Evolutionary conservation across 2,888 invertebrate species (phyloP).

Genomic region (Sarcophaga variegata): DNA sequence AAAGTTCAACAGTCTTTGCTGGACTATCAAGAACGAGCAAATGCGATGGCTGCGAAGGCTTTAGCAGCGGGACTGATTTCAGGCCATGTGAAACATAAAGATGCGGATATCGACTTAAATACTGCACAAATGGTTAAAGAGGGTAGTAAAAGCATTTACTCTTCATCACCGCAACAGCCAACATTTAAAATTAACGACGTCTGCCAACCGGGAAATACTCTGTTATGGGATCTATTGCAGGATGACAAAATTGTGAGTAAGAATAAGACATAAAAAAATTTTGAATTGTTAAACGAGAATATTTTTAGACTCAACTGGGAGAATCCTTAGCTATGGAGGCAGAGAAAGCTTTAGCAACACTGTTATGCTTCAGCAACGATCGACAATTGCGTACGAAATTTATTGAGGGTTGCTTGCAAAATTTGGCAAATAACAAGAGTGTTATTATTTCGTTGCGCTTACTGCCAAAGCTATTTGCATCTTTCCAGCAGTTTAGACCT

Average conservation of each 20-base stretch:
- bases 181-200: constrained; percentile 84
- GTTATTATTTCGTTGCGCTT: constrained; percentile 94
- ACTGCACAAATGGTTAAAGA: constrained; percentile 57
- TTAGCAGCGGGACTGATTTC: constrained; percentile 70
- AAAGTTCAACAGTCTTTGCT: constrained; percentile 50
- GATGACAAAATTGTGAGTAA: constrained; percentile 91
- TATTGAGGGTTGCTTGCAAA: constrained; percentile 96
- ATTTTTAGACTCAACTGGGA: constrained; percentile 88
- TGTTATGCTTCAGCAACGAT: constrained; percentile 95
- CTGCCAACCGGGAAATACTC: constrained; percentile 94
- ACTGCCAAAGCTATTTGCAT: constrained; percentile 94
- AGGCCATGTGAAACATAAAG: constrained; percentile 73
- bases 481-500: constrained; percentile 94
- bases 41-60: constrained; percentile 68
- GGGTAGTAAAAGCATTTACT: constrained; percentile 69
- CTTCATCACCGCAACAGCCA: constrained; percentile 73
- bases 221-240: constrained; percentile 96
- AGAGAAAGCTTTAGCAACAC: constrained; percentile 94
- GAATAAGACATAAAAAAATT: background rate
- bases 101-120: constrained; percentile 72
- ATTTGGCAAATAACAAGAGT: constrained; percentile 93
- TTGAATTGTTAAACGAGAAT: background rate
- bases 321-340: constrained; percentile 96
- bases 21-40: constrained; percentile 63
- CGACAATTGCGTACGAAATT: constrained; percentile 95